Evolutionary conservation across 1,140 invertebrate species (phyloP), one percentile per base, ranked within the genome.

Genomic region (Ips nitidus): DNA sequence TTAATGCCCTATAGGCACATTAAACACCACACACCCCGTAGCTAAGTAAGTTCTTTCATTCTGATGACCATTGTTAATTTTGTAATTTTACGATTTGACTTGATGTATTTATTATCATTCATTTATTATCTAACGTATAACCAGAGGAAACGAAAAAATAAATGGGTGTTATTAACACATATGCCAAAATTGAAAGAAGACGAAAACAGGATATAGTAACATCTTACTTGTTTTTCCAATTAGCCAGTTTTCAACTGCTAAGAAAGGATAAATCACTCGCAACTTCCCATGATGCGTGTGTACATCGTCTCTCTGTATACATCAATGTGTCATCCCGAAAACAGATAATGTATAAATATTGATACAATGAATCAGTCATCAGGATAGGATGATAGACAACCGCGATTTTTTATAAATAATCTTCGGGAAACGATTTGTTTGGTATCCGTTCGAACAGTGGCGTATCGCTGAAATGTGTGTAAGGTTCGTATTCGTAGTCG

Each of bases 311-410:
- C 22, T 41, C 62, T 66, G 69, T 58, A 71, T 66, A 71, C 69
- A 71, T 71, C 69, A 71, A 71, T 66, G 63, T 71, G 69, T 71
- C 69, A 71, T 71, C 69, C 63, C 69, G 61, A 59, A 52, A 71
- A 66, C 62, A 71, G 62, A 66, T 71, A 71, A 61, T 57, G 69
- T 56, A 62, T 71, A 71, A 71, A 71, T 71, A 71, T 71, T 71
- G 69, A 71, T 66, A 66, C 69, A 62, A 71, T 71, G 52, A 71
- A 71, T 71, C 69, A 65, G 69, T 71, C 69, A 71, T 71, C 69
- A 71, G 62, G 50, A 71, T 60, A 47, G 69, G 47, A 71, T 71
- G 69, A 71, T 71, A 65, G 69, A 71, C 69, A 71, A 62, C 69
- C 69, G 61, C 43, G 63, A 66, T 59, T 71, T 66, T 70, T 71